Evolutionary conservation across 2,113 vertebrate species (phyloP), one percentile per base, ranked within the genome.

Genomic region (Cervus canadensis): DNA sequence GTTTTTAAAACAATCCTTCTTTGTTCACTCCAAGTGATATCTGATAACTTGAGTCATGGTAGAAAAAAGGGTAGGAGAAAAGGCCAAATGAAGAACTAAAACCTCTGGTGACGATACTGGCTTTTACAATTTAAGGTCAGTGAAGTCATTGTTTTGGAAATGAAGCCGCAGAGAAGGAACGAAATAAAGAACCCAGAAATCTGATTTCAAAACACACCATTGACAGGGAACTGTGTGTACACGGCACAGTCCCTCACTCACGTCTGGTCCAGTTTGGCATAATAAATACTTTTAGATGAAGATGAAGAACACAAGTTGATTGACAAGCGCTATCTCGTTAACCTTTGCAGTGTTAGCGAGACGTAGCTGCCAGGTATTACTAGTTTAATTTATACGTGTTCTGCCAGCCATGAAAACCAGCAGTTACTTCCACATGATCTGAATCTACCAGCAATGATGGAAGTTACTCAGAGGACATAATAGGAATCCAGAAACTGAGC

Each of bases 141-240:
- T 83, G 45, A 95, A 94, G 21, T 71, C 26, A 43, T 56, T 64
- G 17, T 74, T 92, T 96, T 86, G 56, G 56, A 97, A 94, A 87
- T 83, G 50, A 86, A 96, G 56, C 40, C 25, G 7, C 64, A 59
- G 84, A 84, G 71, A 86, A 96, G 82, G 48, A 93, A 43, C 11
- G 86, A 93, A 87, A 48, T 26, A 59, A 97, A 87, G 57, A 86
- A 85, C 64, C 26, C 57, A 95, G 62, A 94, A 89, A 92, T 74
- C 85, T 91, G n/a, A 60, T 87, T 97, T 93, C 43, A 83, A 97
- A 83, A 86, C 43, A 56, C 50, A 59, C 19, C 36, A 0, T 25
- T 43, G 87, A 64, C 85, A 79, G 79, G 76, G n/a, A 81, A 92
- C 40, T 57, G n/a, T 45, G 1, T 56, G 28, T 4, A 15, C 52